Conservation (phyloP, 1,140 invertebrate genomes). For the Diorhabda sublineata region DNA sequence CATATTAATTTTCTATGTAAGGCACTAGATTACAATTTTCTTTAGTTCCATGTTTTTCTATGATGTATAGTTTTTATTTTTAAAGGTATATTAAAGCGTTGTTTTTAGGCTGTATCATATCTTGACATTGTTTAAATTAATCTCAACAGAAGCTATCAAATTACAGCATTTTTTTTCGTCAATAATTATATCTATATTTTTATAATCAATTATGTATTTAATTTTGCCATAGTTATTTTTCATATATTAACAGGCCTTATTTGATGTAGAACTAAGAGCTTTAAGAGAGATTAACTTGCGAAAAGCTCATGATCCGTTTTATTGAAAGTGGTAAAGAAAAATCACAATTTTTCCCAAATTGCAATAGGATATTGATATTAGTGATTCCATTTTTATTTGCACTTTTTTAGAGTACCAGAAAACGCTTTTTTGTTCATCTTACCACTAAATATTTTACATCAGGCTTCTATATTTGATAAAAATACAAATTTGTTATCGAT, state of each 20-base stretch:
- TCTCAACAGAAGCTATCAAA: too few species aligned
- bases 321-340: neutral
- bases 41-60: slow-evolving; percentile 7
- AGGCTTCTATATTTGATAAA: slow-evolving; percentile 25
- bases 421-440: neutral
- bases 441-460: slow-evolving; percentile 8
- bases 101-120: slow-evolving; percentile 4
- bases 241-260: too few species aligned
- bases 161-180: too few species aligned
- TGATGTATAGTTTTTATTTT: slow-evolving; percentile 7
- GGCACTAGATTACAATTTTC: slow-evolving; percentile 13
- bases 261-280: too few species aligned
- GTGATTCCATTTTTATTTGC: neutral
- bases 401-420: neutral
- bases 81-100: slow-evolving; percentile 5
- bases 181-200: too few species aligned
- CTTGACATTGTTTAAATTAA: neutral
- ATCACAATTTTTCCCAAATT: neutral
- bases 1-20: slow-evolving; percentile 16
- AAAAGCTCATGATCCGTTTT: too few species aligned
- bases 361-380: neutral
- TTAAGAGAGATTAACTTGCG: too few species aligned
- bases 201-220: too few species aligned
- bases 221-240: too few species aligned
- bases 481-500: slow-evolving; percentile 17